Conservation (phyloP, 1,140 invertebrate genomes). For the Chelonus insularis region DNA sequence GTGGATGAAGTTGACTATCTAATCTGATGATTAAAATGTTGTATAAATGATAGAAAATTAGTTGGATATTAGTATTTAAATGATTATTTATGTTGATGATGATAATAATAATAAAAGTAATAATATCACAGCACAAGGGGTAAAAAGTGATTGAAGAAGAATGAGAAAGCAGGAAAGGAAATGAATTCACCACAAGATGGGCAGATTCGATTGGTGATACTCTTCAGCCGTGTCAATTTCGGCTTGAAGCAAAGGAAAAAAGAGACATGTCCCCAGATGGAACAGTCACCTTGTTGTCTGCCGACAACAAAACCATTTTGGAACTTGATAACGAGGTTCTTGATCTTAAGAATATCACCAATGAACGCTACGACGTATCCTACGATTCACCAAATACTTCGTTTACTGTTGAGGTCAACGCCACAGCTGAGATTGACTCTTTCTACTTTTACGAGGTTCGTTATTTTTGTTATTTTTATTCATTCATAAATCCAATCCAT, state of each 20-base stretch:
- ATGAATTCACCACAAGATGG: conserved; percentile 1
- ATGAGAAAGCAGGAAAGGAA: conserved; percentile 12
- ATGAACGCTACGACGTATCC: conserved; percentile 15
- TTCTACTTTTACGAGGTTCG: conserved; percentile 54
- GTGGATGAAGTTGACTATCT: too few relatives aligned
- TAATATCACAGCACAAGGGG: neutral
- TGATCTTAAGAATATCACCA: conserved; percentile 3
- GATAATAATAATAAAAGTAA: neutral
- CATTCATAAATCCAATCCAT: neutral
- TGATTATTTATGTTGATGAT: neutral
- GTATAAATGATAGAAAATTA: too few relatives aligned
- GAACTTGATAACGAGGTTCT: conserved; percentile 3
- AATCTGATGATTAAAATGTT: too few relatives aligned
- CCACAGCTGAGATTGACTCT: conserved; percentile 44
- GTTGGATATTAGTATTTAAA: too few relatives aligned
- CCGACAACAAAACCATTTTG: conserved; percentile 27
- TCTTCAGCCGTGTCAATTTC: conserved; percentile 1
- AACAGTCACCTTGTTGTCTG: conserved; percentile 16
- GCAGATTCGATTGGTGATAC: conserved; percentile 14
- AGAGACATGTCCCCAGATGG: conserved; percentile 22
- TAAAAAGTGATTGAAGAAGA: neutral
- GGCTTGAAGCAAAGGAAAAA: neutral
- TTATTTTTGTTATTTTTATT: conserved; percentile 1
- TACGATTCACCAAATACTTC: conserved; percentile 17
- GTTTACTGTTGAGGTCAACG: conserved; percentile 37